Evolutionary conservation across 1,140 invertebrate species (phyloP), one percentile per base, ranked within the genome.

Genomic region (Pseudachorutes palmiensis): DNA sequence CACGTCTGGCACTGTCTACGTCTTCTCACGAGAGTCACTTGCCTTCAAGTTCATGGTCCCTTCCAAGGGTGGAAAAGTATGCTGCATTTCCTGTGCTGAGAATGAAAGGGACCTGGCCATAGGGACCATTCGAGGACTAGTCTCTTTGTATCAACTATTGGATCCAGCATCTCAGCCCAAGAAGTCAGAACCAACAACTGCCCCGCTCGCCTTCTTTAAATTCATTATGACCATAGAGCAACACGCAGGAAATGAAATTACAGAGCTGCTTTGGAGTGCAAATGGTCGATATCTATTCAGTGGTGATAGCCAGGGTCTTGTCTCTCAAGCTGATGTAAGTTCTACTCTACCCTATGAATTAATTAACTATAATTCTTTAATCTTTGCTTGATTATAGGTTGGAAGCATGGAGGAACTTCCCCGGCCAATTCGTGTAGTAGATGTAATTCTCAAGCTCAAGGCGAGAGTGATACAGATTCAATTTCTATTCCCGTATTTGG

Each of bases 21-120:
- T 74, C 1, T 71, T 71, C 55, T 62, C 62, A 16, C 30, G 72
- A 55, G 68, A 71, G 22, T 45, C 60, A 19, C 55, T 70, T 22
- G 45, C 71, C 29, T 74, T 74, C 33, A 28, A 63, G 2, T 71
- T 69, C 59, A 69, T 74, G 14, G 70, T 74, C 65, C 69, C 69
- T 28, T 74, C 64, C 68, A 74, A 65, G 55, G 70, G 70, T 24
- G 72, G 70, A 12, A 71, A 71, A 65, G 70, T 74, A 24, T 74
- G 70, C 58, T 41, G 12, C 26, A 67, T 74, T 28, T 62, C 66
- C 12, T 68, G 65, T 66, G 32, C 68, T 0, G 65, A 69, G 19
- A 68, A 74, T 65, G 72, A 74, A 57, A 64, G 41, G 19, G 66
- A 71, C 26, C 55, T 74, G 1, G 68, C 70, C 24, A 57, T 74